Base-by-base conservation (phyloP, 2,888 invertebrate species). In the Scrobipalpa atriplicella region DNA sequence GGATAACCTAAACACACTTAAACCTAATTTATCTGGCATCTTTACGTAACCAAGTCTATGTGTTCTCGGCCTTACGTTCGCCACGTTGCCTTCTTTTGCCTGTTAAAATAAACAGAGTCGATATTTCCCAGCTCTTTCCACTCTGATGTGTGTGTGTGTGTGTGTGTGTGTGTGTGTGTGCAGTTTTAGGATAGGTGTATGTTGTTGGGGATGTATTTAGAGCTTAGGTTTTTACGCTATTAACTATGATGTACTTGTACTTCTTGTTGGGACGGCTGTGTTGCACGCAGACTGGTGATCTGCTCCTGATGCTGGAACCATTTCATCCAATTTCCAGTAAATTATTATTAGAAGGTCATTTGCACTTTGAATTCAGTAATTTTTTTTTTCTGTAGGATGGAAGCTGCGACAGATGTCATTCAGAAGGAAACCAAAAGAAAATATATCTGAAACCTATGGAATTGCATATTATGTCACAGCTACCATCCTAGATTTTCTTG, bases 51-150 rank as follows among this genome's bases (percentile, higher is more conserved):
- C 18, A 19, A 16, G 51, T 19, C 56, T 9, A 41, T 68, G 64
- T 79, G 76, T 73, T 78, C 80, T 71, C 67, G 64, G 78, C 85
- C 78, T 87, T 76, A 85, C 81, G 73, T 80, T 86, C 80, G 73
- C 90, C 90, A 91, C 89, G 91, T 90, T 92, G 90, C 90, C 91
- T 92, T 92, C 92, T 91, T 92, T 92, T 90, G 82, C 79, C 85
- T 85, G 86, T 83, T 83, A 86, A 91, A 89, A 92, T 90, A 92
- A 92, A 92, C 92, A 90, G 81, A 76, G 71, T 68, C 79, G 91
- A 91, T 89, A 89, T 89, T 89, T 86, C 82, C 79, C 89, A 89
- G 90, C 86, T 85, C 89, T 86, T 86, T 85, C 82, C 75, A 77
- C 78, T 84, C 7, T 10, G 29, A 29, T 62, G 39, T 51, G 62